Conservation (phyloP, 1,140 invertebrate species). For the Phocides pigmalion region DNA sequence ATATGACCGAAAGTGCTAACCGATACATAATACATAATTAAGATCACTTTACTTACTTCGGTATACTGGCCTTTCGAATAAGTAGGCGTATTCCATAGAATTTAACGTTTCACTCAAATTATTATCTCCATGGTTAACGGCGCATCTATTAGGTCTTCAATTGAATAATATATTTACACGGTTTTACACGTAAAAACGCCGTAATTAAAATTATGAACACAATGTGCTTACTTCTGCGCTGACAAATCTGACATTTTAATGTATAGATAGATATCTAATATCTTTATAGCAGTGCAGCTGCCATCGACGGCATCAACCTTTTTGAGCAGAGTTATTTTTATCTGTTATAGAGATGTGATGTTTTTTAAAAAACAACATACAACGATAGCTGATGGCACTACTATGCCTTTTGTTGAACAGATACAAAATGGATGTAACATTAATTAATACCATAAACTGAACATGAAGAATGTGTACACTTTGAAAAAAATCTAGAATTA, state of each 20-base stretch:
- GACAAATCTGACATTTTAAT: constrained; percentile 61
- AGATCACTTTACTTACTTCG: constrained; percentile 62
- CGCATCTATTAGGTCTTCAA: constrained; percentile 33
- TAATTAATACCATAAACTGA: too few species aligned
- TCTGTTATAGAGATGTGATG: too few species aligned
- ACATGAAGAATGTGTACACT: too few species aligned
- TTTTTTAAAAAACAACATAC: too few species aligned
- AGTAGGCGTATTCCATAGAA: constrained; percentile 71
- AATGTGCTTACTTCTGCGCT: constrained; percentile 65
- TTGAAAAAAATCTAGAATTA: too few species aligned
- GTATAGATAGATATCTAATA: too few species aligned
- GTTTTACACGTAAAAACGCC: constrained; percentile 38
- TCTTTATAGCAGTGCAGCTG: constrained; percentile 29
- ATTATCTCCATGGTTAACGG: constrained; percentile 53
- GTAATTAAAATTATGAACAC: constrained; percentile 53
- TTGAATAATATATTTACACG: constrained; percentile 36
- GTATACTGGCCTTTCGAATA: constrained; percentile 56
- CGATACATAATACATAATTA: constrained; percentile 51
- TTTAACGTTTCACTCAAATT: constrained; percentile 50
- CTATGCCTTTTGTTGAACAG: too few species aligned
- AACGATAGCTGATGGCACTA: too few species aligned
- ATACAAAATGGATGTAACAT: too few species aligned
- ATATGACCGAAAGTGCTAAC: constrained; percentile 52
- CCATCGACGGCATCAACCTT: too few species aligned
- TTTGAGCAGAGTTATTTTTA: too few species aligned